These are phyloP conservation scores for Chiridota heheva DNA, from an alignment of 35 echinoderm and acorn worm species.

Conservation along the genomic window DNA sequence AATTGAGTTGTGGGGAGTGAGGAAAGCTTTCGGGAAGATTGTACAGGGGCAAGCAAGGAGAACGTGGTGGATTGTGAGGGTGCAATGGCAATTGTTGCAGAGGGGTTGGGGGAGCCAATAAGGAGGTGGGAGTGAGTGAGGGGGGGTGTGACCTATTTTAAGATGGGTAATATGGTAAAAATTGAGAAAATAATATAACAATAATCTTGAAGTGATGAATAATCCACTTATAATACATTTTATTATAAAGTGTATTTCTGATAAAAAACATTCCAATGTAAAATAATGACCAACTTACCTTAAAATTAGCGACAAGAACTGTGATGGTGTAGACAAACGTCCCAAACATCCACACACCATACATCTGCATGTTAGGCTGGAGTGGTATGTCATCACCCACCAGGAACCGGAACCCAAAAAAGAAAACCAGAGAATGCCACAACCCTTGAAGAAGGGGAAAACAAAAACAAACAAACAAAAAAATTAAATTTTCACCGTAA, in stretches of 20 bases:
- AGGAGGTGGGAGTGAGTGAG: too few species aligned
- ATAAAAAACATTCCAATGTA: background rate
- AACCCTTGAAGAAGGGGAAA: slow-evolving; percentile 16
- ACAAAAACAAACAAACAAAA: background rate
- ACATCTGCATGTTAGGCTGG: slow-evolving; percentile 37
- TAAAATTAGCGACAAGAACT: slow-evolving; percentile 75
- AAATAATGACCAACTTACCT: slow-evolving; percentile 50
- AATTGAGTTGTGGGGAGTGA: too few species aligned
- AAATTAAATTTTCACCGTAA: background rate
- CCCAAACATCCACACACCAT: slow-evolving; percentile 60
- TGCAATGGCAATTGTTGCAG: too few species aligned
- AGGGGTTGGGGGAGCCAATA: too few species aligned
- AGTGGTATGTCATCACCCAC: slow-evolving; percentile 36
- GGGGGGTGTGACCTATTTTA: too few species aligned
- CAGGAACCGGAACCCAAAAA: slow-evolving; percentile 36
- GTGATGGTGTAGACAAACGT: slow-evolving; percentile 56
- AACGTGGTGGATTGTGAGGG: too few species aligned
- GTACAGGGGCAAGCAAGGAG: too few species aligned
- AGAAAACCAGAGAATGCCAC: slow-evolving; percentile 53
- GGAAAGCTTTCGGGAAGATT: too few species aligned
- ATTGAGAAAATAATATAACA: background rate
- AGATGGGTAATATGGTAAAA: too few species aligned
- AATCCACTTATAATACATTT: background rate
- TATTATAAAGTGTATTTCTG: background rate
- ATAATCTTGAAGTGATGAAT: background rate